Base-by-base conservation (phyloP, 2,888 invertebrate species). In the Trichogramma dendrolimi region DNA sequence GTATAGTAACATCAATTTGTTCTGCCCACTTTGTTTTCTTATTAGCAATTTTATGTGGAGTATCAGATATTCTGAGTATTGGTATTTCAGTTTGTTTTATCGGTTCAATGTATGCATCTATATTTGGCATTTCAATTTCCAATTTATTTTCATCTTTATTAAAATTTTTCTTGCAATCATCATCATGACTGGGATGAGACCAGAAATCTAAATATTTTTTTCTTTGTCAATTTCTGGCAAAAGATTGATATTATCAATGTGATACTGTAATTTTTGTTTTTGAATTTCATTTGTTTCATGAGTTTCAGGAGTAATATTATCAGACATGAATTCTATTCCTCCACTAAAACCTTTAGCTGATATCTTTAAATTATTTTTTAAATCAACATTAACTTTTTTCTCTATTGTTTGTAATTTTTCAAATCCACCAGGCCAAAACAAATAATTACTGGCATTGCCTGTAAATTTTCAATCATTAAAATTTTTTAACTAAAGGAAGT, bases 371-470 rank as follows among this genome's bases (percentile, higher is more conserved):
- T 75, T 72, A 11, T 71, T 72, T 61, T 75, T 75, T 65, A 79
- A 79, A 57, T 78, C 76, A 4, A 77, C 70, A 27, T 71, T 64
- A 6, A 67, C 51, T 7, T 55, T 42, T 42, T 4, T 61, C 50
- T 6, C 69, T 54, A 59, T 65, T 56, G 1, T 61, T 67, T 40
- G 70, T 64, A 40, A 68, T 67, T 0, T 85, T 38, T 83, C 81
- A 75, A 92, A 90, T 3, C 92, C 91, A 53, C 92, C 94, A 1
- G 95, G 95, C 84, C 92, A 87, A 76, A 96, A 96, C 0, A 93
- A 94, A 73, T 87, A 88, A 75, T 91, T 92, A 63, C 87, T 88
- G 0, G 88, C 85, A 57, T 87, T 89, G 41, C 79, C 78, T 79
- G 52, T 39, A 41, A 49, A 10, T 27, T 27, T 2, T 51, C 11